These are phyloP conservation scores for Platyscapa corneri DNA, from an alignment of 1,140 invertebrate genomes.

Conservation along the genomic window DNA sequence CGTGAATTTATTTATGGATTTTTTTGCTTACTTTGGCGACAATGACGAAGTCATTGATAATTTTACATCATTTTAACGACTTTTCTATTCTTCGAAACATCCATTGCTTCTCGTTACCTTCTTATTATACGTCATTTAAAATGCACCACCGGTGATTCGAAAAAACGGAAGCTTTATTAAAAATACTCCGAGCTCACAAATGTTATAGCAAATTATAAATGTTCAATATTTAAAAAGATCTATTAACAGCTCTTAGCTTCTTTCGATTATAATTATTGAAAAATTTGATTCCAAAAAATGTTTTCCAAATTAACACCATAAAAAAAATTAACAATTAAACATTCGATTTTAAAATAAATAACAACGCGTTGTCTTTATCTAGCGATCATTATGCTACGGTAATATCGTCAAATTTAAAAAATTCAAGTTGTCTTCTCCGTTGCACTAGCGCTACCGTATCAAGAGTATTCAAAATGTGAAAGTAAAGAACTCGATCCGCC, in stretches of 20 bases:
- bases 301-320: no score
- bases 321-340: no score
- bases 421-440: background rate
- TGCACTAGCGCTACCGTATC: background rate
- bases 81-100: background rate
- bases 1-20: conserved; percentile 5
- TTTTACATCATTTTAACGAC: background rate
- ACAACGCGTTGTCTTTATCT: no score
- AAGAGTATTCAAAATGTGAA: background rate
- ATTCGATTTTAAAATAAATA: no score
- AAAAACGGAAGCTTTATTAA: background rate
- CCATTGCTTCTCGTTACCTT: conserved; percentile 17
- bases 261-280: background rate
- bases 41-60: conserved; percentile 26
- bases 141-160: background rate
- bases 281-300: background rate
- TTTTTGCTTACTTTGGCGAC: conserved; percentile 13
- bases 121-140: background rate
- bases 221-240: background rate
- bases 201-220: background rate
- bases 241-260: background rate
- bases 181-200: background rate
- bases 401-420: background rate
- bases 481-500: background rate
- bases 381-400: background rate